Base-by-base conservation (phyloP, 53 echinoderm and acorn worm species). In the Pentamera pediparva region DNA sequence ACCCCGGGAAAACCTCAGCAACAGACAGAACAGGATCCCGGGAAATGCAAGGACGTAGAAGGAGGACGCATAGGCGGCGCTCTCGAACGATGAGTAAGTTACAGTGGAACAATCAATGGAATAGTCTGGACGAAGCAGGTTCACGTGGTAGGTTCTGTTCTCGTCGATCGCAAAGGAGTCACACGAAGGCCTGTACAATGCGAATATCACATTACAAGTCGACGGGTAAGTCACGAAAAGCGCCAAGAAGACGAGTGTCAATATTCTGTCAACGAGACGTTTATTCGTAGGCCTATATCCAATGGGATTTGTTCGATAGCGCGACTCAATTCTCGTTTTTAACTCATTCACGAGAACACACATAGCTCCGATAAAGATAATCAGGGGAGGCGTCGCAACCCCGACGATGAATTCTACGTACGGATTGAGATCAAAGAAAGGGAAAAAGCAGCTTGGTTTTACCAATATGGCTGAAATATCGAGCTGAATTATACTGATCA, bases 171-270 rank as follows among this genome's bases (percentile, higher is more conserved):
- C 37, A 37, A 83, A 87, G 1, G 26, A 17, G 11, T 87, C 34
- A 58, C 87, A 87, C 2, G 78, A 56, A 21, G 74, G 24, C 10
- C 82, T 70, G 35, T 82, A 56, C 15, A 87, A 43, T 0, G 59
- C 41, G 21, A 82, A 58, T 3, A 87, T 78, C 10, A 56, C 62
- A 35, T 62, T 64, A 33, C 78, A 82, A 5, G 64, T 39, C 6
- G 74, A 61, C 21, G 83, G 75, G 35, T 87, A 87, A 0, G 83
- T 65, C 2, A 87, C 21, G 56, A 78, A 87, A 35, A 87, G 83
- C 47, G 77, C 10, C 17, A 78, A 26, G 0, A 85, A 11, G 3
- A n/a, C n/a, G n/a, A n/a, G n/a, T n/a, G n/a, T n/a, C n/a, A n/a
- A n/a, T n/a, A n/a, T n/a, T n/a, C n/a, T n/a, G n/a, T n/a, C n/a